These are phyloP conservation scores for Troides aeacus DNA, from an alignment of 2,888 invertebrate genomes.

Conservation along the genomic window DNA sequence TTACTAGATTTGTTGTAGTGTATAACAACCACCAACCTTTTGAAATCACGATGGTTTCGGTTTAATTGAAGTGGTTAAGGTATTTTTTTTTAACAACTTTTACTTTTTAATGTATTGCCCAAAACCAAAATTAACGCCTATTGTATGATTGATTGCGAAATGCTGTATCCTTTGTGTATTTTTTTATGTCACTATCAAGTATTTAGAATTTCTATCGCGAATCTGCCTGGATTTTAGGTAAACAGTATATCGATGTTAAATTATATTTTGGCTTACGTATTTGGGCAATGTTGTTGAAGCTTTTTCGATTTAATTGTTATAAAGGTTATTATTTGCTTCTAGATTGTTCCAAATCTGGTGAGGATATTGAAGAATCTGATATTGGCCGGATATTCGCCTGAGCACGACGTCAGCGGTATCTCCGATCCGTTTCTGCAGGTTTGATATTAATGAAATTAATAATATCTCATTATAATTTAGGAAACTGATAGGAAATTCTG, in stretches of 20 bases:
- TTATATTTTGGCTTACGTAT: slow-evolving; percentile 23
- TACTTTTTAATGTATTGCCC: slow-evolving; percentile 5
- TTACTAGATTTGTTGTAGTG: background rate
- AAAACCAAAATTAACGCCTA: slow-evolving; percentile 6
- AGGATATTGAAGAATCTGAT: slow-evolving; percentile 98
- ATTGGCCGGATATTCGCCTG: slow-evolving; percentile 99
- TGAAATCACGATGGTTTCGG: background rate
- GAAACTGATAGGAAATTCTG: no score
- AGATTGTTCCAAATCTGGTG: slow-evolving; percentile 99
- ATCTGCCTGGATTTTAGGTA: slow-evolving; percentile 22
- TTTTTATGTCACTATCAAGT: slow-evolving; percentile 3
- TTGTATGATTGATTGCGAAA: slow-evolving; percentile 6
- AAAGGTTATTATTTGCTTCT: slow-evolving; percentile 58
- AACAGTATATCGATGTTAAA: slow-evolving; percentile 9
- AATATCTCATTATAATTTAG: no score
- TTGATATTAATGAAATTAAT: no score
- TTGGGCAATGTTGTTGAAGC: slow-evolving; percentile 32
- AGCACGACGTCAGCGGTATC: slow-evolving; percentile 99
- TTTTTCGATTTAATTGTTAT: slow-evolving; percentile 32
- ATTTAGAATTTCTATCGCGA: slow-evolving; percentile 15
- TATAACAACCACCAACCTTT: background rate
- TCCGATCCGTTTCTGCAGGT: slow-evolving; percentile 99
- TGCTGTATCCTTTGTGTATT: slow-evolving; percentile 3
- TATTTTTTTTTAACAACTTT: slow-evolving; percentile 1
- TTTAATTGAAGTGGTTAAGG: slow-evolving; percentile 15